Conservation (phyloP, 2,888 invertebrate species). For the Microplitis manilae region DNA sequence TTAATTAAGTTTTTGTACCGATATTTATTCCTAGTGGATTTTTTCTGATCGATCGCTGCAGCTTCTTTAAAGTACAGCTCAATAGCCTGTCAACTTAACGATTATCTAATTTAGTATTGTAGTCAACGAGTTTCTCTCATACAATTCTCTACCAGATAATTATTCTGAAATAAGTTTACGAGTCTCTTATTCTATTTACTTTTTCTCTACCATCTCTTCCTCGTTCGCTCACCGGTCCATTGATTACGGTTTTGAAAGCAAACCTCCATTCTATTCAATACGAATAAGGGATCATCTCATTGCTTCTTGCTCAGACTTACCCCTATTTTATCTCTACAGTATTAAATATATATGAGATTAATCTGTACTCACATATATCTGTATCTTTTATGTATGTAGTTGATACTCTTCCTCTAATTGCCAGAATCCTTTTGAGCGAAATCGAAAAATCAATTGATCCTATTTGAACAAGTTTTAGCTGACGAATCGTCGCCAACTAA, state of each 20-base stretch:
- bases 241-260: conserved; percentile 34
- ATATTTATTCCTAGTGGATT: no score
- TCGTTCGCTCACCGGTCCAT: conserved; percentile 12
- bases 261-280: conserved; percentile 31
- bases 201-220: neutral
- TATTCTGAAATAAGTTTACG: no score
- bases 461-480: conserved; percentile 24
- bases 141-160: neutral
- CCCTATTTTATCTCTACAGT: neutral
- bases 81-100: no score
- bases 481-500: conserved; percentile 15
- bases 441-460: conserved; percentile 27
- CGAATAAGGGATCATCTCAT: neutral
- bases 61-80: neutral
- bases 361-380: neutral
- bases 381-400: neutral
- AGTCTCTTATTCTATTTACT: no score
- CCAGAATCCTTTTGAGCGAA: conserved; percentile 1
- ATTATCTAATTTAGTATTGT: conserved; percentile 24
- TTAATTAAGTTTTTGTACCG: no score
- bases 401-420: conserved; percentile 26
- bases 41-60: no score
- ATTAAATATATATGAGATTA: neutral
- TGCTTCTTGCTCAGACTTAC: neutral
- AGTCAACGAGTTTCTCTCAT: neutral